Conservation (phyloP, 2,888 invertebrate genomes). For the Amitus sp. region DNA sequence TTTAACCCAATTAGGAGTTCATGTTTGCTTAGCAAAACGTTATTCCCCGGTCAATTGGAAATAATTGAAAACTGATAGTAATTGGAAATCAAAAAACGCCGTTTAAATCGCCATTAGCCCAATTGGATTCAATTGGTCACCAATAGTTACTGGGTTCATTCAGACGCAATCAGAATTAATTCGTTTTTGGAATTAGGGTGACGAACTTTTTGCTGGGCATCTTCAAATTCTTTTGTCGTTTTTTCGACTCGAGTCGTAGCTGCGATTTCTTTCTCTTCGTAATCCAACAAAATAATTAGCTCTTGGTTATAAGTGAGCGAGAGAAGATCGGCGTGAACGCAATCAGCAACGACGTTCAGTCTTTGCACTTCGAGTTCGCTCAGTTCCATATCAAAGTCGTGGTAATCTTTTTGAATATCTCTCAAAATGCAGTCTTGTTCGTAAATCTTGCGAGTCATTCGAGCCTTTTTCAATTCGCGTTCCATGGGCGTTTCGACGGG, state of each 20-base stretch:
- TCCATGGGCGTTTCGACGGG: constrained; percentile 68
- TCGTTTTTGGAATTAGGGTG: neutral
- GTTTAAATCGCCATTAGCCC: too few species aligned
- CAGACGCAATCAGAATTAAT: neutral
- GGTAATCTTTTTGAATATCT: constrained; percentile 71
- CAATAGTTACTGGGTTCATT: too few species aligned
- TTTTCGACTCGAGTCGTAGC: constrained; percentile 71
- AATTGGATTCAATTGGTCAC: too few species aligned
- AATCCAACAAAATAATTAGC: constrained; percentile 77
- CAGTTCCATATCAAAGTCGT: constrained; percentile 75
- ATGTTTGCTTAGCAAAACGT: too few species aligned
- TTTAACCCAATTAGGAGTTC: too few species aligned
- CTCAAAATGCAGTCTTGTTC: constrained; percentile 75
- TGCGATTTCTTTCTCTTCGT: constrained; percentile 76
- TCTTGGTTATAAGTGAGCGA: constrained; percentile 79
- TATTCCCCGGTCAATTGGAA: too few species aligned
- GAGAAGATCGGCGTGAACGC: constrained; percentile 72
- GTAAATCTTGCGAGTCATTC: constrained; percentile 69
- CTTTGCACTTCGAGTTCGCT: constrained; percentile 69
- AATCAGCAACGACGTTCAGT: constrained; percentile 70
- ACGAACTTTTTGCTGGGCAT: constrained; percentile 42
- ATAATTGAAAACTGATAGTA: too few species aligned
- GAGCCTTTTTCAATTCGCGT: constrained; percentile 69
- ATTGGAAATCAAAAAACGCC: too few species aligned
- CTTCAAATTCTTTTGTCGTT: constrained; percentile 67